phyloP scores from a whole-genome alignment of 2,113 vertebrate species.

The Myrmophylax atrothorax region DNA sequence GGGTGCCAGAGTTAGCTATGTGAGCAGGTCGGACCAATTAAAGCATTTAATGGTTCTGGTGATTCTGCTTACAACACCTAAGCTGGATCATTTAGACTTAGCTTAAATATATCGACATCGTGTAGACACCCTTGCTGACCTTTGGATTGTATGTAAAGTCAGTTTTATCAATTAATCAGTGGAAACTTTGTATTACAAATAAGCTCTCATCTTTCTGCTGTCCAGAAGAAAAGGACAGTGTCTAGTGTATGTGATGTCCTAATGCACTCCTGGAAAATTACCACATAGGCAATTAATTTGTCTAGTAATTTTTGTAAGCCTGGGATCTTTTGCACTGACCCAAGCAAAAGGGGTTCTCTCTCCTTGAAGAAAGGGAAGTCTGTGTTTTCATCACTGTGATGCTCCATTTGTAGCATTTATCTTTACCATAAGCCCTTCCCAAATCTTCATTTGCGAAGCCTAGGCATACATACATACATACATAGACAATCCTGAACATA shows the following conservation, averaged over 20 bases:
- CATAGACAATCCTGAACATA: not conserved
- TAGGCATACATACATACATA: too few species aligned
- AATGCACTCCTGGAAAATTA: not conserved
- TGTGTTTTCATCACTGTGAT: not conserved
- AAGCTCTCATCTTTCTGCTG: not conserved
- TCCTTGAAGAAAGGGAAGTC: not conserved
- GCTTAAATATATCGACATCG: not conserved
- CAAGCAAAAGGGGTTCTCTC: not conserved
- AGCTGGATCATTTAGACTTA: not conserved
- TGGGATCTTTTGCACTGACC: not conserved
- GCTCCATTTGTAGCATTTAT: not conserved
- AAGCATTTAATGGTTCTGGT: not conserved
- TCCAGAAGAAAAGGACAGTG: not conserved
- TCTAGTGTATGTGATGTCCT: not conserved
- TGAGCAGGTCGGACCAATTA: not conserved
- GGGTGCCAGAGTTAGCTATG: accelerated
- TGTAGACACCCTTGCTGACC: not conserved
- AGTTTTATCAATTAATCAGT: not conserved
- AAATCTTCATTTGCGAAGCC: too few species aligned
- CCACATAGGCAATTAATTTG: not conserved
- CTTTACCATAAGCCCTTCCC: not conserved
- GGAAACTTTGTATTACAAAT: not conserved
- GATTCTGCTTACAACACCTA: not conserved
- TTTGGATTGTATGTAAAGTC: not conserved
- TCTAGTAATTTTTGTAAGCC: not conserved